Evolutionary conservation across 2,888 invertebrate species (phyloP), one percentile per base, ranked within the genome.

Genomic region (Tetheella fluctuosa): DNA sequence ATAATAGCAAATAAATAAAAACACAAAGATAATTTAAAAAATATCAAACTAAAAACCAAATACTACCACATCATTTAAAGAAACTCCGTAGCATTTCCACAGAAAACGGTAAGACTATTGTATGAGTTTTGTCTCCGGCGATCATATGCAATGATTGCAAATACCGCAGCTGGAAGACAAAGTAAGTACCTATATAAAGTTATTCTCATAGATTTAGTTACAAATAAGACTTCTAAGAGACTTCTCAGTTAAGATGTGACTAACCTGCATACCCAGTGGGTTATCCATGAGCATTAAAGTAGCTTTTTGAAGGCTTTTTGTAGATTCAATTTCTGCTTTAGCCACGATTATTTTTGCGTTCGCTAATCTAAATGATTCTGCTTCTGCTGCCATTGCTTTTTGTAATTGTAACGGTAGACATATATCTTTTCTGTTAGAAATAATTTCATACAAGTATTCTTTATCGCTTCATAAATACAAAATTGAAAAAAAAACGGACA

Each of bases 71-170:
- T 76, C 58, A 76, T 6, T 72, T 70, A 55, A 82, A 76, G 34
- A 86, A 89, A 58, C 91, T 88, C 55, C 93, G 77, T 10, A 94
- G 63, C 59, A 94, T 89, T 69, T 97, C 97, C 76, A 96, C 94
- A 1, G 98, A 97, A 69, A 98, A 88, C 1, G 98, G 98, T 86
- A 98, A 96, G 17, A 98, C 95, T 70, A 98, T 96, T 0, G 98
- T 98, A 0, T 97, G 98, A 77, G 98, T 98, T 86, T 97, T 97
- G 82, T 98, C 97, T 0, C 97, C 96, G 0, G 97, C 96, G 76
- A 98, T 97, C 77, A 95, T 95, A 89, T 95, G 97, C 64, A 98
- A 88, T 0, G 98, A 97, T 93, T 98, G 98, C 65, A 97, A 89
- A 85, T 97, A 97, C 54, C 97, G 94, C 59, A 96, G 81, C 96